These are phyloP conservation scores for Nycticorax nycticorax DNA, from an alignment of 2,113 vertebrate genomes.

Conservation along the genomic window DNA sequence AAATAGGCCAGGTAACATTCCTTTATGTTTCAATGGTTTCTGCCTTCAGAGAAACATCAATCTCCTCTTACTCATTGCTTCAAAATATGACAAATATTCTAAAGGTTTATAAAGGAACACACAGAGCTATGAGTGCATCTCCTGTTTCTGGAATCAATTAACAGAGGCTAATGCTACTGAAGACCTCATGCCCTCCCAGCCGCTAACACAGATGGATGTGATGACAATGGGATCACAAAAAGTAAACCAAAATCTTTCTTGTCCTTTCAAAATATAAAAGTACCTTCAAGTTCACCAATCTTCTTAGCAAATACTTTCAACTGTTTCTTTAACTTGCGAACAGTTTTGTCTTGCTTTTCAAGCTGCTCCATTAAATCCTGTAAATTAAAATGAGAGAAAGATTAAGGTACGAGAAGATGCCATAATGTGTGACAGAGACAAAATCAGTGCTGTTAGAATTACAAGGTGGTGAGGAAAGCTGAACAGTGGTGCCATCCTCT, in stretches of 20 bases:
- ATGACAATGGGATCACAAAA: not conserved
- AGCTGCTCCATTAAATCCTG: constrained; percentile 98
- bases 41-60: not conserved
- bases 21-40: not conserved
- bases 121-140: not conserved
- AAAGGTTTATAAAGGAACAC: not conserved
- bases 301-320: constrained; percentile 98
- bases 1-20: not conserved
- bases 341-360: constrained; percentile 98
- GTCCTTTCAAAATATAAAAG: not conserved
- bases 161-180: not conserved
- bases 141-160: not conserved
- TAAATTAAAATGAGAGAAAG: constrained; percentile 28
- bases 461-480: constrained; percentile 43
- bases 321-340: constrained; percentile 98
- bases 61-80: not conserved
- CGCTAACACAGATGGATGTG: not conserved
- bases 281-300: constrained; percentile 98
- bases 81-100: not conserved
- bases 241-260: not conserved
- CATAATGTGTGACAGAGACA: not conserved
- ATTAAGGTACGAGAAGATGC: not conserved
- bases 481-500: constrained; percentile 59
- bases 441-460: constrained; percentile 59
- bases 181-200: not conserved